phyloP scores from a whole-genome alignment of 2,113 vertebrate species.

The Pogona vitticeps region DNA sequence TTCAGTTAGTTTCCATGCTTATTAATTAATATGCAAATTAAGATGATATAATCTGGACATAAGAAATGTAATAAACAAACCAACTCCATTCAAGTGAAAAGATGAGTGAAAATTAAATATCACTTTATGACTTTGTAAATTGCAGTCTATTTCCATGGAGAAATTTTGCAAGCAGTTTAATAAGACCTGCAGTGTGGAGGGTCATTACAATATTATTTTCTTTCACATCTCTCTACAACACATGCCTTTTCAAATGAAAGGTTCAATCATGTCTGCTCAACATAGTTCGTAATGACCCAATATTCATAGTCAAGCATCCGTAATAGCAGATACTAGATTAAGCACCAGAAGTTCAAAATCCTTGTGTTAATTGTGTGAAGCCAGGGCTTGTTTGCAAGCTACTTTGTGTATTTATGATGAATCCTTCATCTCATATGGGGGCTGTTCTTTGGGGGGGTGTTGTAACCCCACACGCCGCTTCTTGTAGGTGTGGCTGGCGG shows the following conservation, averaged over 20 bases:
- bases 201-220: constrained; percentile 13
- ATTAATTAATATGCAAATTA: background rate
- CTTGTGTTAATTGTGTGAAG: constrained; percentile 1
- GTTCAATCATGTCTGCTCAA: background rate
- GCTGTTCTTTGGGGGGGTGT: too few species aligned
- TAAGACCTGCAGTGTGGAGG: background rate
- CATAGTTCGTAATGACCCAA: background rate
- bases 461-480: too few species aligned
- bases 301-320: background rate
- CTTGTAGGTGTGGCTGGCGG: too few species aligned
- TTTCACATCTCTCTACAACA: background rate
- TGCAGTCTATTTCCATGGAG: background rate
- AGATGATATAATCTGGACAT: background rate
- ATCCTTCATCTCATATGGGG: background rate
- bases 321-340: constrained; percentile 22
- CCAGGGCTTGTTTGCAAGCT: background rate
- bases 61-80: background rate
- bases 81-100: background rate
- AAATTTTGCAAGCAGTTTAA: background rate
- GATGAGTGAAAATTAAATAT: background rate
- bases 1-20: background rate
- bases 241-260: constrained; percentile 3
- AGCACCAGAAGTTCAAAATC: constrained; percentile 19
- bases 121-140: background rate
- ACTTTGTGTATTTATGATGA: background rate